These are phyloP conservation scores for Mesoligia furuncula DNA, from an alignment of 2,888 invertebrate genomes.

Conservation along the genomic window DNA sequence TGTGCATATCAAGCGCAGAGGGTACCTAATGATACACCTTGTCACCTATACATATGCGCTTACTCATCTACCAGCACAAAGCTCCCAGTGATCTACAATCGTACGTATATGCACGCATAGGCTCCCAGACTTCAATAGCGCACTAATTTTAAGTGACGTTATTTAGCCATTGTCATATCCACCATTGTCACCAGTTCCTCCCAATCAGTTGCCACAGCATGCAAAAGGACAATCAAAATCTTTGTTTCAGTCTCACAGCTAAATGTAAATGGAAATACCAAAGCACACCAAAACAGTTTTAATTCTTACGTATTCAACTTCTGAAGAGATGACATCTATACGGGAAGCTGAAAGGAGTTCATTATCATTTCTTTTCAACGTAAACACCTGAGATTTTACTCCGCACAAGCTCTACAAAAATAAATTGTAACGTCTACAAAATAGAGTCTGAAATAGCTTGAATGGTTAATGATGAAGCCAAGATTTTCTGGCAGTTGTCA, in stretches of 20 bases:
- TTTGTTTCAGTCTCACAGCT: neutral
- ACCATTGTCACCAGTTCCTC: conserved; percentile 21
- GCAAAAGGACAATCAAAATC: conserved; percentile 8
- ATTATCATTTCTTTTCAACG: conserved; percentile 79
- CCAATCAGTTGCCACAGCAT: conserved; percentile 14
- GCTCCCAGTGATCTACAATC: neutral
- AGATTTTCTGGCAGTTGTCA: conserved; percentile 56
- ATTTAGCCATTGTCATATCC: conserved; percentile 40
- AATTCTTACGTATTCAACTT: conserved; percentile 71
- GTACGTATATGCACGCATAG: neutral
- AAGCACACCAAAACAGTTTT: conserved; percentile 68
- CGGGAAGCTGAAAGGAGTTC: conserved; percentile 74
- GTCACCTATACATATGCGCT: neutral
- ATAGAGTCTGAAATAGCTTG: conserved; percentile 47
- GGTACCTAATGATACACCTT: conserved; percentile 13
- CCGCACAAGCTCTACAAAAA: conserved; percentile 14
- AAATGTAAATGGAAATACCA: conserved; percentile 60
- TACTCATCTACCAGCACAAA: conserved; percentile 14
- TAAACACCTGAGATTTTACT: conserved; percentile 74
- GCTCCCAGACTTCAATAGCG: conserved; percentile 41
- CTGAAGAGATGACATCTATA: conserved; percentile 70
- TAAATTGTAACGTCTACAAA: neutral
- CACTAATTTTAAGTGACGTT: conserved; percentile 54
- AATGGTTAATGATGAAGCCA: conserved; percentile 62
- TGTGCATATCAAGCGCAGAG: neutral